A percentile compares a stretch with the other conserved stretches of the same genome.
Conservation (phyloP, 2,797 vertebrate genomes). For the Podarcis lilfordi region DNA sequence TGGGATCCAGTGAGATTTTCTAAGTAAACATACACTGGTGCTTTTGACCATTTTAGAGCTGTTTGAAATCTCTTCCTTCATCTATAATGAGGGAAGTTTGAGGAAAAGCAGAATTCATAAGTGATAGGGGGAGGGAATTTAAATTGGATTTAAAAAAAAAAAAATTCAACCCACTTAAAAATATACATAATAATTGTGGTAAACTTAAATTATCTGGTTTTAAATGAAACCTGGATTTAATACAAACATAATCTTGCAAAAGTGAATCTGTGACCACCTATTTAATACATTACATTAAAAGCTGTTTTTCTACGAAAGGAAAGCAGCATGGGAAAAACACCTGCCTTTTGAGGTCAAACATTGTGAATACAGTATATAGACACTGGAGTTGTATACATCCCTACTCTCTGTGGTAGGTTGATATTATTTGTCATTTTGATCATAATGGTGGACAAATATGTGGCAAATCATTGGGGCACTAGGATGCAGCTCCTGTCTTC, state of each 20-base stretch:
- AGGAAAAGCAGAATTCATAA: not conserved
- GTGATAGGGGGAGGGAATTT: not conserved
- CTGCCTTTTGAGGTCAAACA: not conserved
- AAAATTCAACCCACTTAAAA: no score
- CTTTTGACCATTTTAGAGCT: not conserved
- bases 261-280: no score
- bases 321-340: not conserved
- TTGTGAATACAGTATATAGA: not conserved
- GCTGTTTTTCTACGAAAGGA: not conserved
- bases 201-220: not conserved
- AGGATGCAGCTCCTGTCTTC: not conserved
- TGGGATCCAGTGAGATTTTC: not conserved
- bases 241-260: not conserved
- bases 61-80: not conserved
- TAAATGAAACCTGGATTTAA: not conserved
- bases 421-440: not conserved
- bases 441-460: not conserved
- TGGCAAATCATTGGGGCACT: not conserved
- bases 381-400: not conserved
- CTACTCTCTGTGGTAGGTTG: not conserved
- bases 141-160: not conserved
- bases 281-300: not conserved
- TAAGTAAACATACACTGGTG: not conserved
- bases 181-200: not conserved
- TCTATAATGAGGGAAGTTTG: not conserved